Evolutionary conservation across 2,888 invertebrate genomes (phyloP).

Genomic region (Dryomyza anilis): DNA sequence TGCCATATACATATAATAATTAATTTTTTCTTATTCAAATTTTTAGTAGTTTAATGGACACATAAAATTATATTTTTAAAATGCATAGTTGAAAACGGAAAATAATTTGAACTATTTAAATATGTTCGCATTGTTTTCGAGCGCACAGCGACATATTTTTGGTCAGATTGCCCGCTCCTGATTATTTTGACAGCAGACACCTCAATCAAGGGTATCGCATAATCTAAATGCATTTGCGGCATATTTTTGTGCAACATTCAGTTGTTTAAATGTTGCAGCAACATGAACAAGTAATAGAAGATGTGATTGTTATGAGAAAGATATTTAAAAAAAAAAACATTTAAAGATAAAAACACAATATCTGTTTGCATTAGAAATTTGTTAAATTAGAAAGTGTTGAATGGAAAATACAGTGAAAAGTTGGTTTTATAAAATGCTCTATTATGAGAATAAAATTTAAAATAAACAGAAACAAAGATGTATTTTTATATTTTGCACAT

Average conservation of each 20-base stretch:
- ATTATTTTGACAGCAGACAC: constrained; percentile 7
- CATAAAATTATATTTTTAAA: too few species aligned
- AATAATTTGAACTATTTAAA: too few species aligned
- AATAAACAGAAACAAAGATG: too few species aligned
- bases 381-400: background rate
- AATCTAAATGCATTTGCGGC: background rate
- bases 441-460: too few species aligned
- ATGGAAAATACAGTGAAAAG: background rate
- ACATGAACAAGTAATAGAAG: too few species aligned
- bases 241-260: background rate
- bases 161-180: constrained; percentile 14
- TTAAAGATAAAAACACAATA: background rate
- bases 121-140: too few species aligned
- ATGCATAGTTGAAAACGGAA: too few species aligned
- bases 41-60: too few species aligned
- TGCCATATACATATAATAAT: too few species aligned
- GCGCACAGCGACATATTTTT: too few species aligned
- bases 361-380: background rate
- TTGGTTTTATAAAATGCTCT: background rate
- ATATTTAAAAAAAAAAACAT: background rate
- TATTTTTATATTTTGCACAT: too few species aligned
- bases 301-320: background rate
- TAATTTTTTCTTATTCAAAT: too few species aligned
- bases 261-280: constrained; percentile 5
- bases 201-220: constrained; percentile 11